Conservation (phyloP, 2,888 invertebrate genomes). For the Thymelicus sylvestris region DNA sequence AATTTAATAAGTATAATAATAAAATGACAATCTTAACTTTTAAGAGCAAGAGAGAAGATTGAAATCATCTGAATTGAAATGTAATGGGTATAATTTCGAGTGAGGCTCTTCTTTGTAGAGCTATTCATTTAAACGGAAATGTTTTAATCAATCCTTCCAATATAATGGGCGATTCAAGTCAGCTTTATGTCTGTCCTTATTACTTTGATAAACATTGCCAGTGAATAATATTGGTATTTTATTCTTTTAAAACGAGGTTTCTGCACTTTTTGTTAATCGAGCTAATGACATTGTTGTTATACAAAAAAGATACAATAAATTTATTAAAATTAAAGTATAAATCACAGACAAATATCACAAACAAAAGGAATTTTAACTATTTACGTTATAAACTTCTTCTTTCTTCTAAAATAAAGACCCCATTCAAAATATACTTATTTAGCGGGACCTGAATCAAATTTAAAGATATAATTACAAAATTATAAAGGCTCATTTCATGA, state of each 20-base stretch:
- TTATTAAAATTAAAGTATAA: neutral
- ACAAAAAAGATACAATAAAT: neutral
- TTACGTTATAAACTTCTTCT: neutral
- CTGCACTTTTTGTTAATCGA: neutral
- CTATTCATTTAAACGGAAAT: constrained; percentile 2
- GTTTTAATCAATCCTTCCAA: neutral
- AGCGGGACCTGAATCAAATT: too few relatives aligned
- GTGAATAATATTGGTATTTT: too few relatives aligned
- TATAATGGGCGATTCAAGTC: neutral
- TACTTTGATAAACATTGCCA: too few relatives aligned
- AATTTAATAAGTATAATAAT: neutral
- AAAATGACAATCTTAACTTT: neutral
- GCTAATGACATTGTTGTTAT: neutral
- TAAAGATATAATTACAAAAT: too few relatives aligned
- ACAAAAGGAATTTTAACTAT: neutral
- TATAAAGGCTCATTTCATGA: too few relatives aligned
- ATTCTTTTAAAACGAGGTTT: too few relatives aligned
- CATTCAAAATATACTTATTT: too few relatives aligned
- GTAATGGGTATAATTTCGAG: neutral
- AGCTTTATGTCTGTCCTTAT: neutral
- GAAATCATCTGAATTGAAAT: neutral
- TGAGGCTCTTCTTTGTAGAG: neutral
- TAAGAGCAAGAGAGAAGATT: neutral
- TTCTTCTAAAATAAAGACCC: too few relatives aligned
- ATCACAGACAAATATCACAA: constrained; percentile 24